These are phyloP conservation scores for Botia almorhae DNA, from an alignment of 2,797 vertebrate species.

Conservation along the genomic window DNA sequence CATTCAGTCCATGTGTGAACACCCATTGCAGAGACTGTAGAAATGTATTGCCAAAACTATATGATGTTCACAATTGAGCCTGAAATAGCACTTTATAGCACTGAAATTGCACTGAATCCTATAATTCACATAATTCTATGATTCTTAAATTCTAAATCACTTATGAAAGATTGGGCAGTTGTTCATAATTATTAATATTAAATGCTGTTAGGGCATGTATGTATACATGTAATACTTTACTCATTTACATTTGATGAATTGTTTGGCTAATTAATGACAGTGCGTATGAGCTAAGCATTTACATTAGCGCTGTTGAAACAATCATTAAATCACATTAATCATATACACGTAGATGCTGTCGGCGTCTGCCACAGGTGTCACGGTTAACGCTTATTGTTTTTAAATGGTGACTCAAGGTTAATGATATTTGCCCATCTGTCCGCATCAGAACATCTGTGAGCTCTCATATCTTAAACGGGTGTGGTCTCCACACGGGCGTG, in stretches of 20 bases:
- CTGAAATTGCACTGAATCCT: too few relatives aligned
- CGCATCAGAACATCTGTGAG: not conserved
- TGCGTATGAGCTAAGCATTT: not conserved
- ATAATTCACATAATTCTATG: not conserved
- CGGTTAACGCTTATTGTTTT: not conserved
- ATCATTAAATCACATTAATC: not conserved
- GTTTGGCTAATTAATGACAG: not conserved
- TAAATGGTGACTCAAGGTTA: not conserved
- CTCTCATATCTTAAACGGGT: conserved; percentile 8
- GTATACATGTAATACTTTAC: not conserved
- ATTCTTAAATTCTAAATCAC: too few relatives aligned
- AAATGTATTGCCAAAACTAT: not conserved
- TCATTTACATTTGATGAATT: not conserved
- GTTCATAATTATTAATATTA: not conserved
- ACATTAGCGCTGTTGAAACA: not conserved
- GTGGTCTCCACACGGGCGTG: conserved; percentile 33
- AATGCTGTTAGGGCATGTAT: too few relatives aligned
- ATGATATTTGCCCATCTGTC: not conserved
- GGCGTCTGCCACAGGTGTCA: not conserved
- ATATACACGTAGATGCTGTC: not conserved
- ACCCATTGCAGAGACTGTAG: not conserved
- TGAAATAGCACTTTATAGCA: not conserved
- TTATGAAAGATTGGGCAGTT: not conserved
- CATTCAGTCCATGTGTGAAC: conserved; percentile 12
- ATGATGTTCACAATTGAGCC: not conserved